Conservation (phyloP, 2,888 invertebrate species). For the Stenchaetothrips biformis region DNA sequence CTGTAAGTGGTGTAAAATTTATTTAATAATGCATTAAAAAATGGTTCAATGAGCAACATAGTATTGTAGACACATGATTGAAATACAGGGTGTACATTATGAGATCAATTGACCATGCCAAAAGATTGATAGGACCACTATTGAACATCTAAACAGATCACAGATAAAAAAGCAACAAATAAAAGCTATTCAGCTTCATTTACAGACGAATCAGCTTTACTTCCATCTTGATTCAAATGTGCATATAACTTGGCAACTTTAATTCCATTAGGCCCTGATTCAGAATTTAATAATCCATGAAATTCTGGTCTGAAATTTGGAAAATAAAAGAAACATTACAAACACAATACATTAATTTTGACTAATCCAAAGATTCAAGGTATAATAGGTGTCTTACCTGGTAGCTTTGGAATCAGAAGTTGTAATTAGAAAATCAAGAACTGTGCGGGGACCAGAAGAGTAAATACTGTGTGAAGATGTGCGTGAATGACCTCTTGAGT, state of each 20-base stretch:
- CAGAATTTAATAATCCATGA: conserved; percentile 50
- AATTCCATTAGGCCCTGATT: conserved; percentile 47
- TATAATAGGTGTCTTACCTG: not conserved
- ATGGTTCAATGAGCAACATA: too few relatives aligned
- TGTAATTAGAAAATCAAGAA: conserved; percentile 27
- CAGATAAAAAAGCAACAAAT: not conserved
- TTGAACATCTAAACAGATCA: not conserved
- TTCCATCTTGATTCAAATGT: conserved; percentile 55
- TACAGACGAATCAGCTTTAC: conserved; percentile 26
- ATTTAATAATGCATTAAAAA: too few relatives aligned
- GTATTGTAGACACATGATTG: too few relatives aligned
- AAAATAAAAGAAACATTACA: too few relatives aligned
- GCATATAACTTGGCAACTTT: conserved; percentile 67
- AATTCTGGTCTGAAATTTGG: conserved; percentile 51
- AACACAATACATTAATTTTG: not conserved
- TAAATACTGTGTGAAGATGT: conserved; percentile 1
- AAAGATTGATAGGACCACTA: too few relatives aligned
- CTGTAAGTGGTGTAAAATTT: too few relatives aligned
- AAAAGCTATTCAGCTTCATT: conserved; percentile 19
- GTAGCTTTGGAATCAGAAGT: conserved; percentile 21
- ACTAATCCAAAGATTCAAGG: not conserved
- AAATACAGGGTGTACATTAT: too few relatives aligned
- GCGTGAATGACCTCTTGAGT: conserved; percentile 34
- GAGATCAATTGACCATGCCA: too few relatives aligned
- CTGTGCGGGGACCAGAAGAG: conserved; percentile 27